Evolutionary conservation across 1,140 invertebrate genomes (phyloP).

Genomic region (Bilobella aurantiaca): DNA sequence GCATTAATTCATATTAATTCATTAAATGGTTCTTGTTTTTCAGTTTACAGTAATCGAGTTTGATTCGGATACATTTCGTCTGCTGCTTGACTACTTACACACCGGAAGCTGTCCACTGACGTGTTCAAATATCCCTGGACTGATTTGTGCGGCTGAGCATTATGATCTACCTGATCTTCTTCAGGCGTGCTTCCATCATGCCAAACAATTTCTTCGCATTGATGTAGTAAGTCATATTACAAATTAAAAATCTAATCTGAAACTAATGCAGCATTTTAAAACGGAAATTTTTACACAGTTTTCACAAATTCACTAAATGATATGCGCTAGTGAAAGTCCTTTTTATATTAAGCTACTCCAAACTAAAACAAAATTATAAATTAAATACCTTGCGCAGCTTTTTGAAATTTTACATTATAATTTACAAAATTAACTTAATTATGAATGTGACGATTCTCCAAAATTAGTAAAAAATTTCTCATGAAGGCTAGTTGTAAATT

Average conservation of each 20-base stretch:
- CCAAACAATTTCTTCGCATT: constrained; percentile 81
- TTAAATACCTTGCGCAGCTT: too few relatives aligned
- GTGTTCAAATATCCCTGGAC: constrained; percentile 79
- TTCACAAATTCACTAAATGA: too few relatives aligned
- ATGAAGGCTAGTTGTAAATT: too few relatives aligned
- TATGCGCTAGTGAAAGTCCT: too few relatives aligned
- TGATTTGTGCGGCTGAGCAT: constrained; percentile 87
- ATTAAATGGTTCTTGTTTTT: constrained; percentile 35
- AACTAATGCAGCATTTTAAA: too few relatives aligned
- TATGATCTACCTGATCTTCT: constrained; percentile 84
- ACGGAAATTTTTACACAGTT: too few relatives aligned
- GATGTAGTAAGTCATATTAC: constrained; percentile 57
- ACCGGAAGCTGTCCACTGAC: constrained; percentile 82
- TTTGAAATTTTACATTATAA: too few relatives aligned
- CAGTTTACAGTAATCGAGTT: constrained; percentile 91
- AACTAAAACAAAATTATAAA: too few relatives aligned
- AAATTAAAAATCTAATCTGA: neutral
- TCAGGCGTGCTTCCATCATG: constrained; percentile 89
- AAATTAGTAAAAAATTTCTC: too few relatives aligned
- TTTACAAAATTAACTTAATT: too few relatives aligned
- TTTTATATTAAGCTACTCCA: too few relatives aligned
- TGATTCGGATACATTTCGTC: constrained; percentile 82
- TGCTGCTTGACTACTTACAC: constrained; percentile 80
- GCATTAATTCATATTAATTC: neutral
- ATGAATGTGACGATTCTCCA: too few relatives aligned